Evolutionary conservation across 2,113 vertebrate genomes (phyloP).

Genomic region (Pedetes capensis): DNA sequence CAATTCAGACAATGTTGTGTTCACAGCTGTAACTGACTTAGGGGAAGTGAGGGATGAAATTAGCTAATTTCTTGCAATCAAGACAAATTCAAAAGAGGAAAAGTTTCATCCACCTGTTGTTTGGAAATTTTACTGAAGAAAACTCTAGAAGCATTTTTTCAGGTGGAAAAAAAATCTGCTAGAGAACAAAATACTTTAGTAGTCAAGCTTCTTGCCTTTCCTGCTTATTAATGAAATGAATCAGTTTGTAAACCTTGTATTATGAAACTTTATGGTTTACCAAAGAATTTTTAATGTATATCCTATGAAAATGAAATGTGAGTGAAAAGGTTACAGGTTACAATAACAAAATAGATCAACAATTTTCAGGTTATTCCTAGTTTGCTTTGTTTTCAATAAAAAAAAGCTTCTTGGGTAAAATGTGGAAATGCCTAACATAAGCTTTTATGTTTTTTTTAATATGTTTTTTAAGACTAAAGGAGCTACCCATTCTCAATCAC

Average conservation of each 20-base stretch:
- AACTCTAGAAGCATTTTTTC: slow-evolving; percentile 15
- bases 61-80: slow-evolving; percentile 67
- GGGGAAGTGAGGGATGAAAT: slow-evolving; percentile 59
- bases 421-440: neutral
- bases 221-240: slow-evolving; percentile 49
- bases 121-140: slow-evolving; percentile 47
- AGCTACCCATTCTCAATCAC: neutral
- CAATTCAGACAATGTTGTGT: slow-evolving; percentile 51
- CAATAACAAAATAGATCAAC: neutral
- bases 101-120: slow-evolving; percentile 59
- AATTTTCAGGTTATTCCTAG: neutral
- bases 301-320: neutral
- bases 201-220: slow-evolving; percentile 47
- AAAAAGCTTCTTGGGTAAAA: neutral
- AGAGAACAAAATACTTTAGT: neutral
- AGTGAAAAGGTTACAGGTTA: neutral
- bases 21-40: slow-evolving; percentile 58
- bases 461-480: neutral
- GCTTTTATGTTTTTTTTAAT: neutral
- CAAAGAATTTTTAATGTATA: neutral
- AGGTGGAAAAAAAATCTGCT: slow-evolving; percentile 28
- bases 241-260: neutral
- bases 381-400: slow-evolving; percentile 8
- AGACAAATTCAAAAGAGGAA: slow-evolving; percentile 66
- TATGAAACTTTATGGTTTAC: neutral